A percentile compares a stretch with the other conserved stretches of the same genome.
Evolutionary conservation across 2,113 vertebrate species (phyloP).

Genomic region (Nasalis larvatus): DNA sequence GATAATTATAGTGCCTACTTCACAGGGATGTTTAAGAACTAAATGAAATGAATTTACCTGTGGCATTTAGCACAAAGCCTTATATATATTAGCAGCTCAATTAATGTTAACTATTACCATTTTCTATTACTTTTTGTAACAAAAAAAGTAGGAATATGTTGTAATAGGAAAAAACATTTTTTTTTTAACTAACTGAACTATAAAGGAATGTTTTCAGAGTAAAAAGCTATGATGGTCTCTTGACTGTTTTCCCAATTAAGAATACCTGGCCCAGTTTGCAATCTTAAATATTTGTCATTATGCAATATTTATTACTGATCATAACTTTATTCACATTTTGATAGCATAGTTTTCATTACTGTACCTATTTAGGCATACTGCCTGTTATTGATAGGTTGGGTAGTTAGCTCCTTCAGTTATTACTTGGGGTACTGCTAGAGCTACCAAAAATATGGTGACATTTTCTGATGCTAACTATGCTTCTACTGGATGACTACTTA

Average conservation of each 20-base stretch:
- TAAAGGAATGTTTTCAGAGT: slow-evolving; percentile 8
- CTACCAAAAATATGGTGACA: slow-evolving; percentile 74
- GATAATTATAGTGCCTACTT: not conserved
- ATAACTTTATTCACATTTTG: slow-evolving; percentile 22
- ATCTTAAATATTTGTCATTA: slow-evolving; percentile 19
- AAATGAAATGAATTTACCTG: slow-evolving; percentile 42
- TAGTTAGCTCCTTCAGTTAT: slow-evolving; percentile 79
- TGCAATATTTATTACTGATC: not conserved
- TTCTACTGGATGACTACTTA: slow-evolving; percentile 78
- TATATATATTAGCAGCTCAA: not conserved
- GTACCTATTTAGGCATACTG: slow-evolving; percentile 73
- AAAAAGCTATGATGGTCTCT: slow-evolving; percentile 6
- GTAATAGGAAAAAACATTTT: not conserved
- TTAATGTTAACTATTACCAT: slow-evolving; percentile 5
- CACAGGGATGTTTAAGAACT: not conserved
- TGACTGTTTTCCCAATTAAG: slow-evolving; percentile 33
- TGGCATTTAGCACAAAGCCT: slow-evolving; percentile 28
- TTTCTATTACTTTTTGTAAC: not conserved
- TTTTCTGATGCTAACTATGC: slow-evolving; percentile 75
- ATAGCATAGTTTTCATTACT: not conserved
- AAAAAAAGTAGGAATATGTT: not conserved
- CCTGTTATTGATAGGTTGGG: slow-evolving; percentile 88
- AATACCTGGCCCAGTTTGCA: not conserved
- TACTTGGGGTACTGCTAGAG: slow-evolving; percentile 76
- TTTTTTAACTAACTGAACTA: slow-evolving; percentile 11